Conservation (phyloP, 2,888 invertebrate species). For the Tupiocoris notatus region DNA sequence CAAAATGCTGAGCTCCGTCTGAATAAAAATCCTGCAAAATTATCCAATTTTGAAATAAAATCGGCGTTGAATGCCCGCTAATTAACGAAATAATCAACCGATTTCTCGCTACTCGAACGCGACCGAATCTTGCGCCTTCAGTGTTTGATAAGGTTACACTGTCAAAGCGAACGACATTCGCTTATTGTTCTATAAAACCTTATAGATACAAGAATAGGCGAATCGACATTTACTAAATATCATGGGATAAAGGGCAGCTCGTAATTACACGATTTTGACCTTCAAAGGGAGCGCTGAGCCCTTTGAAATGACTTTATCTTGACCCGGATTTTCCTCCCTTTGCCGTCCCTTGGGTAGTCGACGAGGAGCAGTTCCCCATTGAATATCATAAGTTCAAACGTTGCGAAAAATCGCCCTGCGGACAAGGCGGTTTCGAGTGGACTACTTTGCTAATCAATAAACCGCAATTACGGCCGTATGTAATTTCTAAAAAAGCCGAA, state of each 20-base stretch:
- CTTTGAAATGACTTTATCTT: slow-evolving; percentile 30
- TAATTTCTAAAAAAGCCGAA: too few relatives aligned
- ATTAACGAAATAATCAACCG: too few relatives aligned
- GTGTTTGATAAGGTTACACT: slow-evolving; percentile 19
- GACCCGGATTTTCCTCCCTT: slow-evolving; percentile 6
- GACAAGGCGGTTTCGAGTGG: too few relatives aligned
- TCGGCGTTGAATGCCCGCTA: too few relatives aligned
- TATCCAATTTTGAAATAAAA: too few relatives aligned
- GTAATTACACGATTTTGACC: slow-evolving; percentile 33
- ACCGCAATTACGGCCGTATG: not conserved
- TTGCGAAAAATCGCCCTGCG: not conserved
- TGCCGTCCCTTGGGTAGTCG: not conserved
- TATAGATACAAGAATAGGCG: not conserved
- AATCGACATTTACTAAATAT: slow-evolving; percentile 34
- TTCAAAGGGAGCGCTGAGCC: slow-evolving; percentile 20
- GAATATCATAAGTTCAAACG: not conserved
- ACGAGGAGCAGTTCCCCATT: not conserved
- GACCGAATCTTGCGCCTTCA: too few relatives aligned
- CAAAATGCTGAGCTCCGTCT: too few relatives aligned
- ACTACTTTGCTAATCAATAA: not conserved
- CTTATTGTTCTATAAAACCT: not conserved
- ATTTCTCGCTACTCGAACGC: too few relatives aligned
- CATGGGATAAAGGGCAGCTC: slow-evolving; percentile 30
- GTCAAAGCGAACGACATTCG: not conserved
- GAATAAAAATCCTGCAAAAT: too few relatives aligned